These are phyloP conservation scores for Syncerus caffer DNA, from an alignment of 2,797 vertebrate genomes.

Conservation along the genomic window DNA sequence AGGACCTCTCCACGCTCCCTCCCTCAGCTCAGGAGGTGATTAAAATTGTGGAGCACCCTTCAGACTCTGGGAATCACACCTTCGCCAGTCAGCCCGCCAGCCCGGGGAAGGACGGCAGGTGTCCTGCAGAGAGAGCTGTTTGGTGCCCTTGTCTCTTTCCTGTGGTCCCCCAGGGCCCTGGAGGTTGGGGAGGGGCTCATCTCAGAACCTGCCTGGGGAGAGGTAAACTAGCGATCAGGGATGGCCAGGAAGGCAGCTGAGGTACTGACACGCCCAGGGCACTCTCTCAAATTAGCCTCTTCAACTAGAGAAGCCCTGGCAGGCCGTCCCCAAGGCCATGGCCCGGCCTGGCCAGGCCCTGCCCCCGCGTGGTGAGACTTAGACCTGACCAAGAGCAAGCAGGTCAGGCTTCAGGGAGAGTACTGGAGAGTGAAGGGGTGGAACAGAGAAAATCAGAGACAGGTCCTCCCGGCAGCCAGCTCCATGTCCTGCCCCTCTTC, in stretches of 20 bases:
- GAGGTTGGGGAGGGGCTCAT: no score
- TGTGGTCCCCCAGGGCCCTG: not conserved
- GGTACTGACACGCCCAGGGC: not conserved
- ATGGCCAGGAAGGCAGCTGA: not conserved
- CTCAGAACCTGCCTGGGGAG: not conserved
- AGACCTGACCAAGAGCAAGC: constrained; percentile 40
- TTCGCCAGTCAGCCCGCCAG: no score
- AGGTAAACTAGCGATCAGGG: not conserved
- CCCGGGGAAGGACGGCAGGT: no score
- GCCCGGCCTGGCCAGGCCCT: constrained; percentile 61
- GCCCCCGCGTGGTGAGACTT: constrained; percentile 70
- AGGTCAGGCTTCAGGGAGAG: not conserved
- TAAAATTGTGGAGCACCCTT: not conserved
- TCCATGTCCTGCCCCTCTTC: not conserved
- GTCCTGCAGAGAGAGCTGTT: not conserved
- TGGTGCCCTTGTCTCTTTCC: not conserved
- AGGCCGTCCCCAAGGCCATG: not conserved
- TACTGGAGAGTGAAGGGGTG: not conserved
- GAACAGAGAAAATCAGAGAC: not conserved
- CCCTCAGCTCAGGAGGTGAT: not conserved
- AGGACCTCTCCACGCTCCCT: not conserved
- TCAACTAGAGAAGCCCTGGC: fast-evolving
- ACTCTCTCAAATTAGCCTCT: not conserved
- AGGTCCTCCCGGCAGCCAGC: not conserved
- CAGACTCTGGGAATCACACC: not conserved